Conservation (phyloP, 2,113 vertebrate species). For the Heteronetta atricapilla region DNA sequence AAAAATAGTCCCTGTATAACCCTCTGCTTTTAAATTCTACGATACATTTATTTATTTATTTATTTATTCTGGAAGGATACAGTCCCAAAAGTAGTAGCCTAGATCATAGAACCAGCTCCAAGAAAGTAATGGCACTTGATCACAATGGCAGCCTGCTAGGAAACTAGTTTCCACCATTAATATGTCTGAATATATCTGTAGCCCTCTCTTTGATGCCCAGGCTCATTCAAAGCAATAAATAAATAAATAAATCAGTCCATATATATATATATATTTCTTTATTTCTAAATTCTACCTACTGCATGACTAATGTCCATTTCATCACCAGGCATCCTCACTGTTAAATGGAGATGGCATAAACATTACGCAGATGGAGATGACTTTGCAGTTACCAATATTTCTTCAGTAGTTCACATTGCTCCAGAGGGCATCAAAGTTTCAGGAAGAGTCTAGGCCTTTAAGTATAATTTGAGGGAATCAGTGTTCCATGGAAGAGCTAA, state of each 20-base stretch:
- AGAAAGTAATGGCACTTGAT: neutral
- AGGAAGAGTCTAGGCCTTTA: neutral
- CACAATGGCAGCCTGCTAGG: neutral
- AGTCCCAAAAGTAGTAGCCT: neutral
- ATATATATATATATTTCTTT: neutral
- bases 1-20: neutral
- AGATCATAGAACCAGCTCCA: neutral
- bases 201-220: neutral
- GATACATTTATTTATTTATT: neutral
- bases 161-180: fast-evolving
- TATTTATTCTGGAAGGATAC: neutral
- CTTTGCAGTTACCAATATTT: neutral
- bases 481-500: neutral
- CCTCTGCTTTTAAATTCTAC: neutral
- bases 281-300: neutral
- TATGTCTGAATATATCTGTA: neutral
- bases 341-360: neutral
- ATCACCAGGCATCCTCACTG: neutral
- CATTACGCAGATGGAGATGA: neutral
- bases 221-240: no score
- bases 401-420: neutral
- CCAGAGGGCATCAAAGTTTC: neutral
- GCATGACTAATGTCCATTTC: neutral
- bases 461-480: neutral
- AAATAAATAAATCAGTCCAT: no score